These are phyloP conservation scores for Spatulosminthurus flaviceps DNA, from an alignment of 2,888 invertebrate genomes.

Conservation along the genomic window DNA sequence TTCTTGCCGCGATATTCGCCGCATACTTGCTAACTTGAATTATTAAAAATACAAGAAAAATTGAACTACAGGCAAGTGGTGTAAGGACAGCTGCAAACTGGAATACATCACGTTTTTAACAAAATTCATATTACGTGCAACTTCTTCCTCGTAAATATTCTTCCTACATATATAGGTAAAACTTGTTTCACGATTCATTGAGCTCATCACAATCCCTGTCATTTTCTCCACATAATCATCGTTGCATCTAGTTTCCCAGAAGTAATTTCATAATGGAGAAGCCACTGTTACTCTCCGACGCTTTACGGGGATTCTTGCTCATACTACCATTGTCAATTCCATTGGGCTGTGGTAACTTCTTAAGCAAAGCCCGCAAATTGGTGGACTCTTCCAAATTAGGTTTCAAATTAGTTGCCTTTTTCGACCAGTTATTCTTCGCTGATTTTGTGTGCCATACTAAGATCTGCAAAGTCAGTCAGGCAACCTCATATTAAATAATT, in stretches of 20 bases:
- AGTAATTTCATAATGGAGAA: conserved; percentile 60
- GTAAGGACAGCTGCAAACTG: not conserved
- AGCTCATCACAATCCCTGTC: not conserved
- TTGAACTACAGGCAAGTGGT: not conserved
- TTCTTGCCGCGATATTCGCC: not conserved
- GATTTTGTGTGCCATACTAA: conserved; percentile 78
- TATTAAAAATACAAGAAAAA: no score
- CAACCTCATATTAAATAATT: no score
- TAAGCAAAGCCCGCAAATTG: conserved; percentile 58
- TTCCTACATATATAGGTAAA: no score
- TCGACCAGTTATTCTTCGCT: conserved; percentile 59
- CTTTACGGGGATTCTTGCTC: conserved; percentile 1
- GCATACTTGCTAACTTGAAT: not conserved
- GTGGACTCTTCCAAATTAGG: conserved; percentile 55
- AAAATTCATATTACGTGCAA: no score
- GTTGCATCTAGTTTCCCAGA: conserved; percentile 52
- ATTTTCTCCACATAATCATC: not conserved
- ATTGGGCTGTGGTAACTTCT: conserved; percentile 58
- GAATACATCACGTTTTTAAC: not conserved
- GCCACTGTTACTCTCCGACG: conserved; percentile 47
- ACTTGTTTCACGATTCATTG: not conserved
- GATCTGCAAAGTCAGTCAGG: conserved; percentile 68
- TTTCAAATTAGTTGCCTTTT: conserved; percentile 58
- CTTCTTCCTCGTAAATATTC: no score
- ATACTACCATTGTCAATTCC: conserved; percentile 42